Conservation (phyloP, 2,888 invertebrate species). For the Himalopsyche japonica region DNA sequence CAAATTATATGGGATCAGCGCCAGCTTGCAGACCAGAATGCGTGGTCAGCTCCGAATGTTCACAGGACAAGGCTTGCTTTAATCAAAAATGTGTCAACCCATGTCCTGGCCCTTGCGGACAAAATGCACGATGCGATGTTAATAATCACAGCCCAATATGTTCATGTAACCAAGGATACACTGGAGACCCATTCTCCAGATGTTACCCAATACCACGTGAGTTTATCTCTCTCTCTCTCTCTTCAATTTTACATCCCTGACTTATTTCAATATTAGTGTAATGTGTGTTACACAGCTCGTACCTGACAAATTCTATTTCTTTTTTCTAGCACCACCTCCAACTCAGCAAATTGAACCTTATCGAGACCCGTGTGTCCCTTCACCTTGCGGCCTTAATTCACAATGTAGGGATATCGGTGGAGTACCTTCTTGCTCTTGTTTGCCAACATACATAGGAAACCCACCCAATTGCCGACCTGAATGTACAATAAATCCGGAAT, state of each 20-base stretch:
- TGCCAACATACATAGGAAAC: slow-evolving; percentile 69
- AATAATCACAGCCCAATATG: slow-evolving; percentile 73
- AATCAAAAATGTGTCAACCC: slow-evolving; percentile 69
- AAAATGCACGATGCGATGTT: slow-evolving; percentile 64
- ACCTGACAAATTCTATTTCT: slow-evolving; percentile 44
- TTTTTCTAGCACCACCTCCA: slow-evolving; percentile 42
- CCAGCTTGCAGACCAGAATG: slow-evolving; percentile 72
- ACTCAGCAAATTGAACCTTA: slow-evolving; percentile 53
- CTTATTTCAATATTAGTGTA: background rate
- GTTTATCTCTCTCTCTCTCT: slow-evolving; percentile 24
- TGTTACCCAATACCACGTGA: slow-evolving; percentile 55
- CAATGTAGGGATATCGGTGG: slow-evolving; percentile 72
- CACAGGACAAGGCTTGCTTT: slow-evolving; percentile 63
- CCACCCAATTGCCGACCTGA: slow-evolving; percentile 79
- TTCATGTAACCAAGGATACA: slow-evolving; percentile 62
- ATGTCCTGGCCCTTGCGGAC: slow-evolving; percentile 63
- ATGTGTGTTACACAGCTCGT: slow-evolving; percentile 42
- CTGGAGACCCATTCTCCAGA: slow-evolving; percentile 66
- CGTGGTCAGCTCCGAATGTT: slow-evolving; percentile 65
- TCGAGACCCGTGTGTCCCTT: slow-evolving; percentile 71
- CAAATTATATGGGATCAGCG: slow-evolving; percentile 64
- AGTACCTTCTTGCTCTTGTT: slow-evolving; percentile 74
- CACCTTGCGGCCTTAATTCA: slow-evolving; percentile 78
- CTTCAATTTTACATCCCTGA: background rate
- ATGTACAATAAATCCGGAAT: slow-evolving; percentile 69